phyloP scores from a whole-genome alignment of 30 jellyfish, hydroid and myxozoan genomes.

The Aurelia aurita region DNA sequence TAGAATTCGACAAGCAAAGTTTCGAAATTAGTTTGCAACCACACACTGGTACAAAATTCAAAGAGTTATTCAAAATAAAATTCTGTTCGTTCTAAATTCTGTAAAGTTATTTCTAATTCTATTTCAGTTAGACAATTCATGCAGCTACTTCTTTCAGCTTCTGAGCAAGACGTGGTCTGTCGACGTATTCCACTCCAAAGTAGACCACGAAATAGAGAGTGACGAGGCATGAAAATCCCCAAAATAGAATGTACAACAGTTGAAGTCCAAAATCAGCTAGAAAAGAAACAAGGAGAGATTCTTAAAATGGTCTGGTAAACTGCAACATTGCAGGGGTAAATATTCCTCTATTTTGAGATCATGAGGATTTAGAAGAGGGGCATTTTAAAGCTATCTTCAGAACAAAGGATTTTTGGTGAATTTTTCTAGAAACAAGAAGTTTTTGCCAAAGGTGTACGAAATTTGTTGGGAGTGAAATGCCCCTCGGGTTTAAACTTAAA shows the following conservation, averaged over 20 bases:
- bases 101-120: neutral
- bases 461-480: no score
- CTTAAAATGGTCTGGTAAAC: neutral
- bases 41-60: neutral
- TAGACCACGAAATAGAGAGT: slow-evolving; percentile 83
- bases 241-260: slow-evolving; percentile 85
- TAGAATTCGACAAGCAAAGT: neutral
- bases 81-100: no score
- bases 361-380: no score
- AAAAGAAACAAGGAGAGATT: slow-evolving; percentile 23
- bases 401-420: no score
- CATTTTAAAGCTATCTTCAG: no score
- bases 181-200: slow-evolving; percentile 94
- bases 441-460: no score
- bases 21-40: neutral
- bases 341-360: no score
- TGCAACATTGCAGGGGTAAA: slow-evolving; percentile 5
- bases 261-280: slow-evolving; percentile 94
- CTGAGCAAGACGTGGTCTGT: slow-evolving; percentile 82
- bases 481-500: no score
- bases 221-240: slow-evolving; percentile 93
- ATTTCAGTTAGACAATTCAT: neutral
- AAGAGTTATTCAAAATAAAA: neutral
- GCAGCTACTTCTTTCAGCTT: slow-evolving; percentile 54
- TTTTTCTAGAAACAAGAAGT: no score